phyloP scores from a whole-genome alignment of 1,140 invertebrate species.

The Ostrea denselamellosa region DNA sequence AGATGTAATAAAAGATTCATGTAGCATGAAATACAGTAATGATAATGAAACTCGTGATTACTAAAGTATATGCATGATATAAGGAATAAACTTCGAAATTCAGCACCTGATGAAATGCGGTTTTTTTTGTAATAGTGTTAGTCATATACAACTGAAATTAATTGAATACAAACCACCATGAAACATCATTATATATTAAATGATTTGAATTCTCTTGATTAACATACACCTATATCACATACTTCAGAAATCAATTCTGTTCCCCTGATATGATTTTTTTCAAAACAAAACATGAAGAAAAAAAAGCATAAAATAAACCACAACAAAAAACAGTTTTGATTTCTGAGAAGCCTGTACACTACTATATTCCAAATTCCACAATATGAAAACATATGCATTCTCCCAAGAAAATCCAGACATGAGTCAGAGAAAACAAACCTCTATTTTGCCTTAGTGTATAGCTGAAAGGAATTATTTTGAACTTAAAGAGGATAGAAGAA shows the following conservation, averaged over 20 bases:
- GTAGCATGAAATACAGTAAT: background rate
- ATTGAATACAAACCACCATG: background rate
- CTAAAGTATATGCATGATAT: background rate
- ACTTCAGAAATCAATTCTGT: slow-evolving; percentile 30
- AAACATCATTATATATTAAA: background rate
- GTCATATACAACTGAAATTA: background rate
- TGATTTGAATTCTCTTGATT: background rate
- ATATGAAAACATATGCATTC: background rate
- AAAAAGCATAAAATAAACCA: background rate
- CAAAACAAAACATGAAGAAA: background rate
- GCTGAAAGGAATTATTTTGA: slow-evolving; percentile 2
- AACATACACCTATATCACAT: background rate
- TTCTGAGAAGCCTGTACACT: slow-evolving; percentile 5
- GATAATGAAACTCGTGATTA: background rate
- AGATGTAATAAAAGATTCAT: background rate
- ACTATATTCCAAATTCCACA: background rate
- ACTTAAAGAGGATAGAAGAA: background rate
- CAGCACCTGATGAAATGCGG: background rate
- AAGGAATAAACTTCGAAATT: background rate
- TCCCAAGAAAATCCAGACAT: slow-evolving; percentile 19
- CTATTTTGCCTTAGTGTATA: slow-evolving; percentile 8
- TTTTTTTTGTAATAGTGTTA: background rate
- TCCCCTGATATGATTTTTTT: background rate
- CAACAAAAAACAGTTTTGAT: background rate
- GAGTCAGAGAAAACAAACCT: slow-evolving; percentile 18